These are phyloP conservation scores for Gopherus evgoodei DNA, from an alignment of 2,113 vertebrate genomes.

Conservation along the genomic window DNA sequence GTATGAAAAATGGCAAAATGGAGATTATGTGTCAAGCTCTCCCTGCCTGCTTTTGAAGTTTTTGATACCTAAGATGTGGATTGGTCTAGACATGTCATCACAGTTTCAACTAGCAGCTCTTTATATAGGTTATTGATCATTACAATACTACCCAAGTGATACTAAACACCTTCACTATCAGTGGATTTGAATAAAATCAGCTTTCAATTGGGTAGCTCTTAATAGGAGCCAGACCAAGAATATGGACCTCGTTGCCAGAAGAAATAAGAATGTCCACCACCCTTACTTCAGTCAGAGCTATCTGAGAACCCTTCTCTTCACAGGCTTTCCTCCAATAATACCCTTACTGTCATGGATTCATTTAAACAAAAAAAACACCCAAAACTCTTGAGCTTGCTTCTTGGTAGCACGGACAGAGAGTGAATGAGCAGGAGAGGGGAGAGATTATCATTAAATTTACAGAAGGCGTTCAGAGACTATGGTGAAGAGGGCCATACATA, in stretches of 20 bases:
- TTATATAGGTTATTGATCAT: neutral
- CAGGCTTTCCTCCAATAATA: neutral
- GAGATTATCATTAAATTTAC: slow-evolving; percentile 52
- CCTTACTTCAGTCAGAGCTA: slow-evolving; percentile 2
- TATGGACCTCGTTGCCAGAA: neutral
- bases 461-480: neutral
- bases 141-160: neutral
- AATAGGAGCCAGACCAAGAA: neutral
- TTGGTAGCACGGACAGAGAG: slow-evolving; percentile 40
- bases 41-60: neutral
- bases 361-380: slow-evolving; percentile 27
- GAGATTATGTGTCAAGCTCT: neutral
- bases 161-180: neutral
- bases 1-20: neutral
- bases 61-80: neutral
- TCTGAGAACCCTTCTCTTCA: slow-evolving; percentile 35
- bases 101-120: neutral
- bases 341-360: slow-evolving; percentile 24
- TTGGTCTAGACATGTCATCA: neutral
- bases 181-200: slow-evolving; percentile 1
- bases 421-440: slow-evolving; percentile 10
- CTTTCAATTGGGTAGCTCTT: neutral
- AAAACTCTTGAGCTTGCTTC: slow-evolving; percentile 53
- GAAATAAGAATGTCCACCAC: neutral
- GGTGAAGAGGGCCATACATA: neutral